Evolutionary conservation across 2,113 vertebrate species (phyloP), one percentile per base, ranked within the genome.

Genomic region (Megalops atlanticus): DNA sequence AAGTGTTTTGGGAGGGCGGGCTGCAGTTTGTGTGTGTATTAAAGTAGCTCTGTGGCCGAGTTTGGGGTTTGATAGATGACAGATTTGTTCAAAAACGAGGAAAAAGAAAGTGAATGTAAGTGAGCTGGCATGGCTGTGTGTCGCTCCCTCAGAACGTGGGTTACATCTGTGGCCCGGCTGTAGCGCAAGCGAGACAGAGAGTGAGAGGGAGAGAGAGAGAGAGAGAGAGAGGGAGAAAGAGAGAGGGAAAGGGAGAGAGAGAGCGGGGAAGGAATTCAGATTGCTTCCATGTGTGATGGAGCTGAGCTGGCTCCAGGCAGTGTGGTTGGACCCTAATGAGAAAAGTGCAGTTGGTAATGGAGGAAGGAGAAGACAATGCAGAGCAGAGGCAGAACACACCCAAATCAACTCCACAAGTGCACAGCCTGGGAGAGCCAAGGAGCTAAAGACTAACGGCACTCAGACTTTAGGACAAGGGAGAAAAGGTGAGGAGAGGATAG

Each of bases 281-380:
- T 94, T 90, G 92, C 89, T 89, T 92, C 92, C 94, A 94, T 94
- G 92, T 95, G 93, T 92, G 6, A 86, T 79, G 85, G 84, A 91
- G 89, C 86, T 39, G 74, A 64, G 89, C 85, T 84, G 89, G 88
- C 88, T 88, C 84, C 84, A 88, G 92, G 91, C 90, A 92, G 91
- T 93, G 93, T 91, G 91, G 91, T 92, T 87, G 85, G 83, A 89
- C 86, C 86, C 86, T 91, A 94, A 94, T 94, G 91, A 91, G 90
- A 89, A 90, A 93, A 93, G 92, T 92, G 86, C 88, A 87, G 85
- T 79, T 83, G 87, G 88, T 92, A 90, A 93, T 89, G 87, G 89
- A 89, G 91, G 88, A 91, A 87, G 88, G 83, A 80, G 78, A 88
- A 80, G 80, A 77, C 54, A 78, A 76, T 45, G 47, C 47, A 52